Evolutionary conservation across 2,113 vertebrate species (phyloP), one percentile per base, ranked within the genome.

Genomic region (Thalassoma bifasciatum): DNA sequence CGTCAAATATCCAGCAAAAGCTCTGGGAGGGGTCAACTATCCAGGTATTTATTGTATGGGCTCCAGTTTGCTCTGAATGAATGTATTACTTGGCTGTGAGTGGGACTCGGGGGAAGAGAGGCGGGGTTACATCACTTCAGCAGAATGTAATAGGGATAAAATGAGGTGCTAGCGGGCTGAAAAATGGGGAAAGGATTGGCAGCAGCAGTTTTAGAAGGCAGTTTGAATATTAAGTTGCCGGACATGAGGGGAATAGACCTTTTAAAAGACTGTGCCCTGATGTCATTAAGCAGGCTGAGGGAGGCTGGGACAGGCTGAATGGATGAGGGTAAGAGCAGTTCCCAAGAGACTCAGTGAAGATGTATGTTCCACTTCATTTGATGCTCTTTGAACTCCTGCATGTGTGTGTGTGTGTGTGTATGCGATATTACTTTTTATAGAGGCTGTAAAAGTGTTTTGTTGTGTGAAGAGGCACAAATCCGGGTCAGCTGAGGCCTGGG

Each of bases 401-500:
- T 81, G 54, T 82, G 60, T 74, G 24, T 67, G 49, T 66, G 61
- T 77, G 40, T 56, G 52, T 56, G 30, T 58, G 30, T n/a, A 19
- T 37, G 24, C 19, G 58, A 79, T 50, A 86, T 77, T 85, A 53
- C 70, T 68, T 79, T 91, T 89, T 83, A 86, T 79, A 26, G 66
- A 60, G 52, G 81, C 76, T 66, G 58, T 86, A 68, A 87, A 86
- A 86, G 60, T 49, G 23, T 78, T 87, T 68, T 71, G 66, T 88
- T 87, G 72, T 66, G 75, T 57, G 72, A 80, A 88, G 83, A 85
- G 72, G 87, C 78, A 80, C 63, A 88, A 84, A 91, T 77, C 79
- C 67, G 54, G 83, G 84, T 87, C 88, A 89, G 81, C 83, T 60
- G 72, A 82, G 77, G 82, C 77, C 66, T 17, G 49, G 80, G 87